Evolutionary conservation across 2,888 invertebrate genomes (phyloP), one percentile per base, ranked within the genome.

Genomic region (Euzetes globulus): DNA sequence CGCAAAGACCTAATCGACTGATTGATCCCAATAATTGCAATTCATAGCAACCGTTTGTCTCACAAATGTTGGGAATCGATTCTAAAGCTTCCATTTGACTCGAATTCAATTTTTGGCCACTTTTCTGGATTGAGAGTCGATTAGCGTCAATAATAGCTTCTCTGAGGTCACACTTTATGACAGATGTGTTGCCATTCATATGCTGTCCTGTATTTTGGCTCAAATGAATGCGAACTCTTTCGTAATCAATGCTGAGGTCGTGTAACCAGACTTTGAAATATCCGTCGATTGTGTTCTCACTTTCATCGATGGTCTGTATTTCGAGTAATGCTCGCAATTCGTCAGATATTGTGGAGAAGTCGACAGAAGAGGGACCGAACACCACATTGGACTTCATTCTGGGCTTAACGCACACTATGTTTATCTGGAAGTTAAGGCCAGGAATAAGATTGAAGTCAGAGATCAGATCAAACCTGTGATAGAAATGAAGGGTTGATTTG

Each of bases 251-350:
- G 33, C 5, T 33, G 3, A 37, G 1, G 33, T 33, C 2, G 2
- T 63, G 63, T 37, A 63, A 63, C 63, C 63, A 63, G 11, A 29
- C 63, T 37, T 63, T 63, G n/a, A 63, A 63, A 27, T 63, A 63
- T 2, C 63, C 63, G n/a, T 63, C 63, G 37, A 63, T 63, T n/a
- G 63, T 6, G 1, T 27, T 3, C n/a, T 37, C 6, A 19, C n/a
- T 63, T 9, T 63, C 15, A 33, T 37, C 33, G 3, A 63, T 37
- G 17, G 63, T 37, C 19, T 63, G 29, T 9, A n/a, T 33, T 63
- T 63, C 63, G 11, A 63, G 11, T 15, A 63, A 37, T 37, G 33
- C 17, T 63, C 27, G 13, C 17, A 63, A 33, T 63, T 29, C 33
- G 7, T 63, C 63, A 7, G 63, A 11, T 17, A 63, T 63, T 50